A percentile compares a stretch with the other conserved stretches of the same genome.
Evolutionary conservation across 2,113 vertebrate species (phyloP).

Genomic region (Spermophilus dauricus): DNA sequence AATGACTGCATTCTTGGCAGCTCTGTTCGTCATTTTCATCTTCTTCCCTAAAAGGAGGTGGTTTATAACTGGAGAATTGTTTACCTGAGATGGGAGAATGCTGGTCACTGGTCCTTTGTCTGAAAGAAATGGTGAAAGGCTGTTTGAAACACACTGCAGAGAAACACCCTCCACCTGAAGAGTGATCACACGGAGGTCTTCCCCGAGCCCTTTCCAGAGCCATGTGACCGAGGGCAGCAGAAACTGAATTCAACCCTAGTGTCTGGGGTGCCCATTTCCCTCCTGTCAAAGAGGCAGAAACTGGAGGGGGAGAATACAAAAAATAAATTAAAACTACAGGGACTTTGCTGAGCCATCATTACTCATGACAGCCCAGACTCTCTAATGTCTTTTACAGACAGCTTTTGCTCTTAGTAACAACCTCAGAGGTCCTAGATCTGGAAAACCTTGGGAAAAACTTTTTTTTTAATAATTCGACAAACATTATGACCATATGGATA

Average conservation of each 20-base stretch:
- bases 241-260: constrained; percentile 54
- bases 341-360: not conserved
- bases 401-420: not conserved
- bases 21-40: constrained; percentile 87
- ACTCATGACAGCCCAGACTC: not conserved
- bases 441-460: not conserved
- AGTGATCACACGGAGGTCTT: not conserved
- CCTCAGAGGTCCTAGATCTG: not conserved
- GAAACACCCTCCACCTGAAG: not conserved
- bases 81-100: constrained; percentile 95
- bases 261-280: no score
- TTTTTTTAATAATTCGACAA: not conserved
- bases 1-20: constrained; percentile 88
- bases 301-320: not conserved
- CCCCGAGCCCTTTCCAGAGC: not conserved
- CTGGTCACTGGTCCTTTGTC: constrained; percentile 96
- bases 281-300: not conserved
- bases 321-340: not conserved
- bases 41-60: constrained; percentile 98
- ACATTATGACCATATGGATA: not conserved
- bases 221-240: constrained; percentile 59
- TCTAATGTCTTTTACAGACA: not conserved
- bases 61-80: constrained; percentile 95
- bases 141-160: not conserved
- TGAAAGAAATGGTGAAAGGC: constrained; percentile 87